Percentiles rank a stretch among this genome's conserved stretches.
Conservation (phyloP, 2,888 invertebrate species). For the Caenorhabditis sulstoni region DNA sequence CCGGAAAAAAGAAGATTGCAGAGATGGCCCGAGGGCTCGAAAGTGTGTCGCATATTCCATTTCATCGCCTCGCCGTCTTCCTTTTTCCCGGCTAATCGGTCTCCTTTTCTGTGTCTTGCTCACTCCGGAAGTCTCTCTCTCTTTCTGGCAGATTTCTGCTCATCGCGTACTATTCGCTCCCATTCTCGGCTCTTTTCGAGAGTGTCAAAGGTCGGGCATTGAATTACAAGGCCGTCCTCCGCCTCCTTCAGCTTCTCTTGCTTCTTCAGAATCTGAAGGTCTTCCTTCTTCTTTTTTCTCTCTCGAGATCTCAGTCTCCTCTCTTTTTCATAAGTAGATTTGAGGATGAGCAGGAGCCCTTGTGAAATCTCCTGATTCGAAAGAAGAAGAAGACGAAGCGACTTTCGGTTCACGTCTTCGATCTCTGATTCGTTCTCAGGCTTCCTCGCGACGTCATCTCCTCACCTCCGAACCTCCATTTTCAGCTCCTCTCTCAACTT, state of each 20-base stretch:
- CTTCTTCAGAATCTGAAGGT: slow-evolving; percentile 19
- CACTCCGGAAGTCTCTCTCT: slow-evolving; percentile 2
- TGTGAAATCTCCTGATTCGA: slow-evolving; percentile 22
- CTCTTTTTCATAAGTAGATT: slow-evolving; percentile 52
- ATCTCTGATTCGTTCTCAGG: slow-evolving; percentile 37
- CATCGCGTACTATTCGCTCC: slow-evolving; percentile 9
- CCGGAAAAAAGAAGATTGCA: no score
- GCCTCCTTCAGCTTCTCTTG: no score
- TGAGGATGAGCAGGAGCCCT: slow-evolving; percentile 27
- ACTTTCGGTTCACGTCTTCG: slow-evolving; percentile 10
- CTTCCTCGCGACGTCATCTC: background rate
- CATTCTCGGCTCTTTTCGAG: slow-evolving; percentile 1
- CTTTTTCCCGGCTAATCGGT: slow-evolving; percentile 2
- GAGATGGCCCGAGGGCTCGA: slow-evolving; percentile 7
- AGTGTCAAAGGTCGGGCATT: slow-evolving; percentile 53
- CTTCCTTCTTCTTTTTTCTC: slow-evolving; percentile 14
- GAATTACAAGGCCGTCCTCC: slow-evolving; percentile 47
- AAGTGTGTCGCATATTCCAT: background rate
- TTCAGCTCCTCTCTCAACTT: slow-evolving; percentile 1
- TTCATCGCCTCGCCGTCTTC: background rate
- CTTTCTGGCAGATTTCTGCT: slow-evolving; percentile 16
- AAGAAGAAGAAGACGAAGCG: no score
- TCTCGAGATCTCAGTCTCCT: slow-evolving; percentile 22
- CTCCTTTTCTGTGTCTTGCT: slow-evolving; percentile 16
- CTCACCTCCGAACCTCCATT: background rate